Evolutionary conservation across 2,113 vertebrate genomes (phyloP).

Genomic region (Leptosomus discolor): DNA sequence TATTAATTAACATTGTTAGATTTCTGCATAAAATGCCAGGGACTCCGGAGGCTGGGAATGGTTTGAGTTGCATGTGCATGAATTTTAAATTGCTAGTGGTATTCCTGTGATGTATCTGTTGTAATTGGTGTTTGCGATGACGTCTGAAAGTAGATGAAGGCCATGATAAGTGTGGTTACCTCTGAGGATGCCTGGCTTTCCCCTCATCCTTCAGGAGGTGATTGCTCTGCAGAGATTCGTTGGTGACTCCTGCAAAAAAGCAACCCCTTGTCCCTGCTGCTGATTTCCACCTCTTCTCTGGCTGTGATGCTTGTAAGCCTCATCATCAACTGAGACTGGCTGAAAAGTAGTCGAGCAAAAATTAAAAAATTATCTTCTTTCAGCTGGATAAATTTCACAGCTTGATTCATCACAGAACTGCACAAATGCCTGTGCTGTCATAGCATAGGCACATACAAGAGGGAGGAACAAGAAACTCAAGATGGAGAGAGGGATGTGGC

Average conservation of each 20-base stretch:
- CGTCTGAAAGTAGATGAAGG: not conserved
- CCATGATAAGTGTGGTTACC: accelerated
- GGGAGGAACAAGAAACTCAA: not conserved
- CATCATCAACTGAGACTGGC: accelerated
- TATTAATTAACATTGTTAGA: not conserved
- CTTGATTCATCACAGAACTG: not conserved
- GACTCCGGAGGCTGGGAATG: not conserved
- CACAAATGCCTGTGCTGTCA: not conserved
- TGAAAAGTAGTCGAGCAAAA: not conserved
- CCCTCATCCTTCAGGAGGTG: not conserved
- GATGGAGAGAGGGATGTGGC: not conserved
- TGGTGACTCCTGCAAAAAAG: not conserved
- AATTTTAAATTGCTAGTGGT: not conserved
- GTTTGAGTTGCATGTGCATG: not conserved
- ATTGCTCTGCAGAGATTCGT: not conserved
- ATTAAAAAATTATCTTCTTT: not conserved
- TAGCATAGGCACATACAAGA: not conserved
- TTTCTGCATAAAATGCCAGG: not conserved
- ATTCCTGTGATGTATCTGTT: not conserved
- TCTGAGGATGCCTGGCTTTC: not conserved
- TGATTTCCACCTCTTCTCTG: not conserved
- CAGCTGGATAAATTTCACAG: not conserved
- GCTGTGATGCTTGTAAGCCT: not conserved
- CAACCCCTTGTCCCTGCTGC: not conserved
- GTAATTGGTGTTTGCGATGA: accelerated